Evolutionary conservation across 2,113 vertebrate species (phyloP), one percentile per base, ranked within the genome.

Genomic region (Forbesichthys papilliferus): DNA sequence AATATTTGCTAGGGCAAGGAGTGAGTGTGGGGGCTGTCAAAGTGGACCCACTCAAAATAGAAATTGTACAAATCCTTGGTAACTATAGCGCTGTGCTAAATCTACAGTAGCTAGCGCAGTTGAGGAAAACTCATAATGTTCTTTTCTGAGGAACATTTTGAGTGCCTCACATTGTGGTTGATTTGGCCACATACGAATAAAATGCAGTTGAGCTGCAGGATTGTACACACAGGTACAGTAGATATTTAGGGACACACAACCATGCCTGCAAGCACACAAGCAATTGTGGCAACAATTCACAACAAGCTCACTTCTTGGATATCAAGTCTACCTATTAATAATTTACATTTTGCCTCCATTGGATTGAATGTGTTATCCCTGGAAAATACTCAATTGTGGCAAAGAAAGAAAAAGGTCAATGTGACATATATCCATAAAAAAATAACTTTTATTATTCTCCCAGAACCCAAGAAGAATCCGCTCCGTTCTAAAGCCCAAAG

Each of bases 341-440:
- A 85, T 85, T 74, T 79, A 79, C 62, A 76, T 73, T 62, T 57
- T 49, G 61, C 14, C 64, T 80, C 64, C 61, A 69, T 74, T 73
- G 64, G 71, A 16, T 63, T 80, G 27, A 8, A 57, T 87, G 76
- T 87, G 85, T 87, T 87, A 49, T 79, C 79, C 75, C 83, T 86
- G 83, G 86, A 89, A 79, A 69, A 42, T 2, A 0, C 56, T 71
- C 61, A 58, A 16, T 53, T 80, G 82, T 73, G 75, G 81, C 68
- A 55, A 71, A 66, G 48, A 59, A 66, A 66, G 61, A 60, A 8
- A 75, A 71, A 65, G 75, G 58, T 71, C 65, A 71, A 69, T 54
- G 64, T 3, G 33, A 71, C 36, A 67, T 57, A 36, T 27, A 13
- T 63, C 57, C 78, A 78, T 67, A 75, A 75, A 86, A 84, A 89